Conservation (phyloP, 2,888 invertebrate species). For the Octonoba sinensis region DNA sequence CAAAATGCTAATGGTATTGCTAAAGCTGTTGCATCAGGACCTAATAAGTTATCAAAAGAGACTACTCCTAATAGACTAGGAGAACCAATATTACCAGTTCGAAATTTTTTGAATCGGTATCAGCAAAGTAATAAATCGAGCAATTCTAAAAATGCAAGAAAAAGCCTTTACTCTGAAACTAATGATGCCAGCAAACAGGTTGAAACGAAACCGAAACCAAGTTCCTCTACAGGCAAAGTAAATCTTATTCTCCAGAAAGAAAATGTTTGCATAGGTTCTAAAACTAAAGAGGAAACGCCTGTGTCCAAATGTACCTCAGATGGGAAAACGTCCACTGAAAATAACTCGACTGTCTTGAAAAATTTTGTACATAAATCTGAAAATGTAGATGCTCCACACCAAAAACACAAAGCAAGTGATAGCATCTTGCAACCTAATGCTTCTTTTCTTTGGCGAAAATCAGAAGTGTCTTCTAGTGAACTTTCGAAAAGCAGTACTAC, state of each 20-base stretch:
- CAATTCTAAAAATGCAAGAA: background rate
- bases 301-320: too few species aligned
- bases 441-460: constrained; percentile 54
- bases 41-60: constrained; percentile 14
- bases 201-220: background rate
- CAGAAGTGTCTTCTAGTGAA: constrained; percentile 30
- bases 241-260: background rate
- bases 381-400: background rate
- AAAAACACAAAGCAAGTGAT: constrained; percentile 1
- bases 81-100: constrained; percentile 40
- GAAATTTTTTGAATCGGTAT: constrained; percentile 42
- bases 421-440: constrained; percentile 39
- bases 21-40: background rate
- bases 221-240: background rate
- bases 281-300: background rate
- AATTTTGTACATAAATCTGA: background rate
- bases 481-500: constrained; percentile 45
- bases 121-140: constrained; percentile 35
- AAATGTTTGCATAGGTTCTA: too few species aligned
- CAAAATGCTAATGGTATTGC: background rate
- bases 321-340: too few species aligned
- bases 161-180: background rate
- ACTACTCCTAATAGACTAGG: constrained; percentile 6
- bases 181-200: background rate
- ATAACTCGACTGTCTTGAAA: background rate